Conservation (phyloP, 2,888 invertebrate genomes). For the Barypeithes pellucidus region DNA sequence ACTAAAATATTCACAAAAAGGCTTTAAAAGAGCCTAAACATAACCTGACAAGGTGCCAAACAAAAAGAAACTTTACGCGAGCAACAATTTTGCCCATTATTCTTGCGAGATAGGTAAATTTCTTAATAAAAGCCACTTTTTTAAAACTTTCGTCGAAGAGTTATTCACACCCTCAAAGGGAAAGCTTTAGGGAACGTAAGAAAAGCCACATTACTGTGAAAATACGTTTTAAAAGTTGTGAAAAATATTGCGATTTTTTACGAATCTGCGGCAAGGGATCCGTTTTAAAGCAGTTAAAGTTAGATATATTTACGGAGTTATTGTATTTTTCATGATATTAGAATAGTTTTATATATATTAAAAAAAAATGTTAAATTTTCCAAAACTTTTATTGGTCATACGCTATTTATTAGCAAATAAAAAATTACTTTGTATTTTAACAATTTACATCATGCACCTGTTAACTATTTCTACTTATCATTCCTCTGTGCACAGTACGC, state of each 20-base stretch:
- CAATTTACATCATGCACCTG: no score
- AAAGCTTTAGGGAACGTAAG: constrained; percentile 39
- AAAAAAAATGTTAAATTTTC: no score
- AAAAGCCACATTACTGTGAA: constrained; percentile 40
- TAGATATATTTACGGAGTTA: not conserved
- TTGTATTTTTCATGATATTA: not conserved
- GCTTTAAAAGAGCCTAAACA: not conserved
- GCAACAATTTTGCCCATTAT: constrained; percentile 19
- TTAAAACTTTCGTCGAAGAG: constrained; percentile 30
- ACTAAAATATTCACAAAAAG: not conserved
- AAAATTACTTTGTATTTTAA: no score
- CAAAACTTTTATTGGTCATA: no score
- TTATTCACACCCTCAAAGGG: constrained; percentile 35
- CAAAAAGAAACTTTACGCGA: constrained; percentile 16
- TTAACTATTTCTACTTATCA: no score
- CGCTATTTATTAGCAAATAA: no score
- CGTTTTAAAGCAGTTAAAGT: constrained; percentile 16
- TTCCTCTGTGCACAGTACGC: no score
- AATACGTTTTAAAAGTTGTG: constrained; percentile 38
- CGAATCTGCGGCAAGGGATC: constrained; percentile 5
- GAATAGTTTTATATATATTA: no score
- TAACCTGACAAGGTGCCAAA: constrained; percentile 5
- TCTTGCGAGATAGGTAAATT: constrained; percentile 32
- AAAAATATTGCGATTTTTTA: constrained; percentile 50
- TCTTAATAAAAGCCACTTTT: constrained; percentile 36